Percentiles rank a stretch among this genome's conserved stretches.
Conservation (phyloP, 2,888 invertebrate genomes). For the Brassicogethes aeneus region DNA sequence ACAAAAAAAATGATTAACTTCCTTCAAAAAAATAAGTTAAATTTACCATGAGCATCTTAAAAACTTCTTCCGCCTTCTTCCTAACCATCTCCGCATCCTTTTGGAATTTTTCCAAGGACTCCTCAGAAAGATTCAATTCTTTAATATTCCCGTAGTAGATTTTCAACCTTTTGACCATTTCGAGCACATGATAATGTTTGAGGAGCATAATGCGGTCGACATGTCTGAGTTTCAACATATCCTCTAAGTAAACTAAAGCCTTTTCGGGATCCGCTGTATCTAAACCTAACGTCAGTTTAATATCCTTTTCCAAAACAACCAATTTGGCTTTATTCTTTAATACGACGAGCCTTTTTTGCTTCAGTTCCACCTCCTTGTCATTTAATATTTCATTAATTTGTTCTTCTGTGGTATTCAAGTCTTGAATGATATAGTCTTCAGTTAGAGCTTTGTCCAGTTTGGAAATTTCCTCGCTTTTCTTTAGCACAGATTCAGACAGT, state of each 20-base stretch:
- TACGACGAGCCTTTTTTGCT: conserved; percentile 49
- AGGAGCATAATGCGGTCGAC: conserved; percentile 67
- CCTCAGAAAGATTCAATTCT: conserved; percentile 58
- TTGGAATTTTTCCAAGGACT: conserved; percentile 54
- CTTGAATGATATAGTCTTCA: conserved; percentile 46
- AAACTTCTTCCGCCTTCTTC: conserved; percentile 56
- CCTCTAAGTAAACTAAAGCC: conserved; percentile 61
- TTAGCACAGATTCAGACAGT: conserved; percentile 53
- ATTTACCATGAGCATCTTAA: conserved; percentile 48
- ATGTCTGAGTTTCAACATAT: conserved; percentile 44
- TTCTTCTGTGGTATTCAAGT: conserved; percentile 52
- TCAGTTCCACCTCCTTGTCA: conserved; percentile 47
- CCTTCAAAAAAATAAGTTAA: conserved; percentile 3
- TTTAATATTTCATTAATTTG: conserved; percentile 47
- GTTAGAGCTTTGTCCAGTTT: conserved; percentile 43
- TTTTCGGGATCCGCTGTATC: conserved; percentile 63
- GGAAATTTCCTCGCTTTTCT: conserved; percentile 39
- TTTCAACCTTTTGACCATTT: conserved; percentile 65
- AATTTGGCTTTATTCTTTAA: conserved; percentile 57
- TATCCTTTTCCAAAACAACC: conserved; percentile 55
- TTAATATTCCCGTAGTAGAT: conserved; percentile 72
- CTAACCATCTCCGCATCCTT: conserved; percentile 62
- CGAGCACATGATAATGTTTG: conserved; percentile 70
- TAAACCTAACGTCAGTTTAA: conserved; percentile 52
- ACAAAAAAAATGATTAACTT: conserved; percentile 18